Percentiles rank a stretch among this genome's conserved stretches.
Conservation (phyloP, 2,888 invertebrate species). For the Psococerastis gibbosa region DNA sequence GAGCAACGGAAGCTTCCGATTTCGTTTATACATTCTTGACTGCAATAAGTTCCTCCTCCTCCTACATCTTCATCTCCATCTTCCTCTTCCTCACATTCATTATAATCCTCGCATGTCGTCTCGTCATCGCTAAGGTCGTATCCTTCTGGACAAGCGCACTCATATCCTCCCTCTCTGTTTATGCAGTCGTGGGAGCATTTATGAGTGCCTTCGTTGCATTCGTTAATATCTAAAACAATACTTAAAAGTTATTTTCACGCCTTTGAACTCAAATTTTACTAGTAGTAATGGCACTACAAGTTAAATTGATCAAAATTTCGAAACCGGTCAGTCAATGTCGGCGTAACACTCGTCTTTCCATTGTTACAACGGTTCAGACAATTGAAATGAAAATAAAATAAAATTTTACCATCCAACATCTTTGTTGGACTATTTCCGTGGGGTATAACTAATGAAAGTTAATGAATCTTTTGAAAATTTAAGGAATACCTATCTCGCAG, state of each 20-base stretch:
- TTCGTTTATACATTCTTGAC: constrained; percentile 37
- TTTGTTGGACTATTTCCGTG: too few relatives aligned
- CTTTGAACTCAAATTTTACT: too few relatives aligned
- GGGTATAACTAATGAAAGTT: too few relatives aligned
- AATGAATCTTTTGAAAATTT: constrained; percentile 1
- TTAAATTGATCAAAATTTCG: too few relatives aligned
- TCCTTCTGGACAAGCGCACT: constrained; percentile 23
- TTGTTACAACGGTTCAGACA: too few relatives aligned
- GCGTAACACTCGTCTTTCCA: too few relatives aligned
- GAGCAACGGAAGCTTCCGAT: constrained; percentile 38
- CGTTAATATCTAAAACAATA: constrained; percentile 28
- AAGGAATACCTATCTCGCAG: not conserved
- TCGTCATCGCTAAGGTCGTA: constrained; percentile 16
- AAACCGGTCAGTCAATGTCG: too few relatives aligned
- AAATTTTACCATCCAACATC: too few relatives aligned
- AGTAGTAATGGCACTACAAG: too few relatives aligned
- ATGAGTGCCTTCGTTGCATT: constrained; percentile 23
- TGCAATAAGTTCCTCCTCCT: too few relatives aligned
- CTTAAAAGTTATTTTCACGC: too few relatives aligned
- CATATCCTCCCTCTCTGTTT: constrained; percentile 24
- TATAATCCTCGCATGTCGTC: constrained; percentile 23
- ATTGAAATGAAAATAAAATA: too few relatives aligned
- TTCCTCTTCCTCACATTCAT: constrained; percentile 26
- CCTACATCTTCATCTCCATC: constrained; percentile 26
- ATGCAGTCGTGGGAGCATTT: constrained; percentile 23